phyloP scores from a whole-genome alignment of 2,888 invertebrate genomes.

The Napeogenes inachia region DNA sequence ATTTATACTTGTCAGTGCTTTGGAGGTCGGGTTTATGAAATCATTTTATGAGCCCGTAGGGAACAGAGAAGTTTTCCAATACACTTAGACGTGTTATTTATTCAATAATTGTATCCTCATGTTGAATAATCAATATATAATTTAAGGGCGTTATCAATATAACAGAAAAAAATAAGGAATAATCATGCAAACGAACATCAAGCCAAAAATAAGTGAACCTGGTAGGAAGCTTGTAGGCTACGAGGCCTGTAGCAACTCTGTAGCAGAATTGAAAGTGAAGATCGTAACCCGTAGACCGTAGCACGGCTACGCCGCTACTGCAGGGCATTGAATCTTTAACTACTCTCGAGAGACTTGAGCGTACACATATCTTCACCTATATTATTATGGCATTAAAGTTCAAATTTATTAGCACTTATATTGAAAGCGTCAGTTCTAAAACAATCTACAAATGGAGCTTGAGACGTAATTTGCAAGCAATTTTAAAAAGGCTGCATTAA shows the following conservation, averaged over 20 bases:
- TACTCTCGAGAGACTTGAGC: constrained; percentile 15
- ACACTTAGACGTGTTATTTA: constrained; percentile 13
- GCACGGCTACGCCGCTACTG: constrained; percentile 17
- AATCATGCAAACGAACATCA: neutral
- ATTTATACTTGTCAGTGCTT: too few relatives aligned
- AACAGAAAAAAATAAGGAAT: too few relatives aligned
- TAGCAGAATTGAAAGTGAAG: constrained; percentile 3
- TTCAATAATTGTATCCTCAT: constrained; percentile 11
- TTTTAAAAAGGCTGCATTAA: constrained; percentile 5
- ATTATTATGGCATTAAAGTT: constrained; percentile 23
- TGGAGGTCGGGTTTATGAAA: too few relatives aligned
- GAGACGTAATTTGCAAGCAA: constrained; percentile 24
- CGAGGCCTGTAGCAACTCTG: constrained; percentile 21
- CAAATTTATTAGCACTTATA: constrained; percentile 16
- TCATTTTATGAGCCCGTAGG: too few relatives aligned
- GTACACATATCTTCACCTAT: constrained; percentile 12
- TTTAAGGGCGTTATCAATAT: too few relatives aligned
- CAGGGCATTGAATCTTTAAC: constrained; percentile 29
- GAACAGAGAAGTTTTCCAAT: constrained; percentile 4
- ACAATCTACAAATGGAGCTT: constrained; percentile 32
- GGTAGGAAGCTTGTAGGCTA: neutral
- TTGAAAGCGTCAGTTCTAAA: constrained; percentile 24
- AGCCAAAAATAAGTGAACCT: constrained; percentile 9
- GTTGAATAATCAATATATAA: neutral
- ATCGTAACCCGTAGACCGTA: constrained; percentile 18